Evolutionary conservation across 2,113 vertebrate genomes (phyloP), one percentile per base, ranked within the genome.

Genomic region (Triplophysa rosa): DNA sequence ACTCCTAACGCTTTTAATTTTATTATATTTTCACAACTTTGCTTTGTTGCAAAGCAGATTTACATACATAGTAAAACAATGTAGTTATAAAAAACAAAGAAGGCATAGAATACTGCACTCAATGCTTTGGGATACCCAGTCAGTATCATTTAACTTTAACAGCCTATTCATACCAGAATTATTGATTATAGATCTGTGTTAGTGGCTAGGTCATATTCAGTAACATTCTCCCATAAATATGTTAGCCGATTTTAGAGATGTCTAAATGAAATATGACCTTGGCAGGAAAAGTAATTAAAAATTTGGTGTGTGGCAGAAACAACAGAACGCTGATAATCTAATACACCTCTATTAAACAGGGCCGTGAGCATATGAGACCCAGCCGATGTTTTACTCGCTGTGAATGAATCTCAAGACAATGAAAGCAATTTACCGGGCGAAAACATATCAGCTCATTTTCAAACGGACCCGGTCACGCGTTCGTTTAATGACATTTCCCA

Each of bases 211-310:
- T 24, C 47, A 2, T 47, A 26, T 65, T 72, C 54, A 47, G 12
- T 63, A 64, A 73, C 33, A 58, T 45, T 42, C 9, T n/a, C 54
- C 49, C 16, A 68, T 78, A 73, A 78, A 68, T 69, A 61, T 63
- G 61, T 78, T 69, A 52, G 10, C 6, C n/a, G 8, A 29, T 40
- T 62, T 69, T 77, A 61, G 42, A 17, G 61, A 58, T 66, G 61
- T 61, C 72, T 42, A 61, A 54, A 56, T 80, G 49, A 83, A 78
- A 72, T 75, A 84, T 80, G 45, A 62, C 58, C 29, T 40, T 13
- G 17, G 17, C 67, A 70, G 65, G 23, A 40, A 77, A 58, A 65
- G 76, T 64, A 61, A 80, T 76, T 77, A 83, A 85, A 84, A 67
- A 68, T 54, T 2, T 56, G 33, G 78, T 56, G 67, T 67, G n/a